Evolutionary conservation across 2,797 vertebrate species (phyloP).

Genomic region (Coreius guichenoti): DNA sequence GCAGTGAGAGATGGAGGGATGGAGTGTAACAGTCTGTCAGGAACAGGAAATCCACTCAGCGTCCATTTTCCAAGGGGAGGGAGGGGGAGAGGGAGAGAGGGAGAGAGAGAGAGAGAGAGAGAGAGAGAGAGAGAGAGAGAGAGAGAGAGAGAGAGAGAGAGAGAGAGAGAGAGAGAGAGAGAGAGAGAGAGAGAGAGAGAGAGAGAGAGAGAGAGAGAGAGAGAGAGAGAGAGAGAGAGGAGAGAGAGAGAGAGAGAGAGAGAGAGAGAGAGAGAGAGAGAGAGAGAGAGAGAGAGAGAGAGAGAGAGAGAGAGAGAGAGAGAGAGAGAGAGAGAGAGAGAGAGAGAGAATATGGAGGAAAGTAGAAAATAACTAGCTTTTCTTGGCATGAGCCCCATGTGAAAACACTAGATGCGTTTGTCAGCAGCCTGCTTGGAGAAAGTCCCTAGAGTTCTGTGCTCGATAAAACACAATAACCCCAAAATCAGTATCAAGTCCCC

Average conservation of each 20-base stretch:
- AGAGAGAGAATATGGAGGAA: slow-evolving; percentile 57
- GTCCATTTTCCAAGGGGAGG: slow-evolving; percentile 50
- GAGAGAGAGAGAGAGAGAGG: no score
- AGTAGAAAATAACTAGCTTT: slow-evolving; percentile 57
- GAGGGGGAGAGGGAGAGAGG: slow-evolving; percentile 64
- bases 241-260: slow-evolving; percentile 25
- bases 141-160: no score
- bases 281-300: no score
- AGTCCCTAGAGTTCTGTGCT: slow-evolving; percentile 28
- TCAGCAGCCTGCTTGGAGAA: slow-evolving; percentile 42
- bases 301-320: background rate
- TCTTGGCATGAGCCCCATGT: slow-evolving; percentile 58
- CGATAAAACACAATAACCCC: slow-evolving; percentile 12
- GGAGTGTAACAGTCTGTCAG: slow-evolving; percentile 39
- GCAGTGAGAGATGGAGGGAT: slow-evolving; percentile 30
- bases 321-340: background rate
- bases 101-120: slow-evolving; percentile 24
- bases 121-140: no score
- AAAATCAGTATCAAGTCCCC: background rate
- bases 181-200: background rate
- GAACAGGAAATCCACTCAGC: slow-evolving; percentile 62
- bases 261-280: background rate
- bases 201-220: no score
- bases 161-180: no score
- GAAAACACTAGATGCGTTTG: slow-evolving; percentile 53